Percentiles rank a stretch among this genome's conserved stretches.
phyloP scores from a whole-genome alignment of 2,797 vertebrate genomes.

The Anguilla pacifica region DNA sequence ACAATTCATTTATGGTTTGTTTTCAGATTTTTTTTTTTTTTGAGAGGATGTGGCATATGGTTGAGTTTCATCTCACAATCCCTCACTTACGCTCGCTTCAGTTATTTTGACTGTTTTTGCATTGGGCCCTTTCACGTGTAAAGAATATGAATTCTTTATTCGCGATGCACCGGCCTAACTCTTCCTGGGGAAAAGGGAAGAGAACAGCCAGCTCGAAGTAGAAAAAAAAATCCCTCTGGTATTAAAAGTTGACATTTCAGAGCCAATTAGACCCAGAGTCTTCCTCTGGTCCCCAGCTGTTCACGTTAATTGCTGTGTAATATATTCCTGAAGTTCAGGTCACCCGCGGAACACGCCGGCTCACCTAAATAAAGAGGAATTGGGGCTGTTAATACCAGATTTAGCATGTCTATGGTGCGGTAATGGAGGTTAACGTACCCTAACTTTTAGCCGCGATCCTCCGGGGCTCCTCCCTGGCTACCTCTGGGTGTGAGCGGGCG shows the following conservation, averaged over 20 bases:
- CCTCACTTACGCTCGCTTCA: slow-evolving; percentile 23
- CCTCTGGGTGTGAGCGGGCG: not conserved
- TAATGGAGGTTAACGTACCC: slow-evolving; percentile 34
- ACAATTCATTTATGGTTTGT: slow-evolving; percentile 26
- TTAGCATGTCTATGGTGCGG: not conserved
- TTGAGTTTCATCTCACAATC: not conserved
- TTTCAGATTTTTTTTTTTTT: not conserved
- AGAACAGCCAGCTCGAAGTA: slow-evolving; percentile 10
- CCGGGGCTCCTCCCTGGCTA: not conserved
- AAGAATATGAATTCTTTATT: slow-evolving; percentile 34
- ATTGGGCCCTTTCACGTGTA: not conserved
- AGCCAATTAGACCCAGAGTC: slow-evolving; percentile 39
- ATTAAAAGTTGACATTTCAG: slow-evolving; percentile 44
- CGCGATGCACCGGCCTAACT: not conserved
- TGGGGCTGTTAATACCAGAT: not conserved
- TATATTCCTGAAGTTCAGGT: slow-evolving; percentile 38
- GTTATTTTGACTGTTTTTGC: slow-evolving; percentile 22
- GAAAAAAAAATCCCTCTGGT: slow-evolving; percentile 27
- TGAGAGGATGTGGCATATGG: slow-evolving; percentile 8
- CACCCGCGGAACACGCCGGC: slow-evolving; percentile 10
- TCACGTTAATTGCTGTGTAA: slow-evolving; percentile 36
- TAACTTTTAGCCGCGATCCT: not conserved
- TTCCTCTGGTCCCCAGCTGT: slow-evolving; percentile 27
- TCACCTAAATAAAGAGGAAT: not conserved
- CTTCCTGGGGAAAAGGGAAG: not conserved